These are phyloP conservation scores for Coluber constrictor DNA, from an alignment of 2,797 vertebrate genomes.

Conservation along the genomic window DNA sequence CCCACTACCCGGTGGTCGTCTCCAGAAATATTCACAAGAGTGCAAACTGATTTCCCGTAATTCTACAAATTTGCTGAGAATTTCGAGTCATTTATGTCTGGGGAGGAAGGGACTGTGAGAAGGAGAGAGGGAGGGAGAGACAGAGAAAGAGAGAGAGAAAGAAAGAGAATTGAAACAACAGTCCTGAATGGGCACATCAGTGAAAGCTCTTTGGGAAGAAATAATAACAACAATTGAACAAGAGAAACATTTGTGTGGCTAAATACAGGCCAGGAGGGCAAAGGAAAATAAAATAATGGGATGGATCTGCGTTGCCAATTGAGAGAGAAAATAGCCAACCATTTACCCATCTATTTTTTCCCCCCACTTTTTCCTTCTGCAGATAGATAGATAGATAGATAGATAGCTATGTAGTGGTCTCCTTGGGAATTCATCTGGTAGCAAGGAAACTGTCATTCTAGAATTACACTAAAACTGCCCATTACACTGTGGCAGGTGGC, in stretches of 20 bases:
- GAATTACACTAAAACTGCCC: conserved; percentile 18
- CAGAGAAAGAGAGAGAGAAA: background rate
- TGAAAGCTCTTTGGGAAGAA: background rate
- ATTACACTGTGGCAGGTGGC: background rate
- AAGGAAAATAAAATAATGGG: conserved; percentile 23
- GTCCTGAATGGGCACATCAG: background rate
- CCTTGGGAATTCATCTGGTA: background rate
- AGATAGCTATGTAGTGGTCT: background rate
- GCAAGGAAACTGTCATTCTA: background rate
- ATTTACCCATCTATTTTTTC: background rate
- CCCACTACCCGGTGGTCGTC: background rate
- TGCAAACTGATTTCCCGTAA: background rate
- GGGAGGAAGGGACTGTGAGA: background rate
- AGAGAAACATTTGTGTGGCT: conserved; percentile 31
- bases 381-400: background rate
- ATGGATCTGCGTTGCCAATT: background rate
- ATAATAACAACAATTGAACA: conserved; percentile 1
- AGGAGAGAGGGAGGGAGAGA: no score
- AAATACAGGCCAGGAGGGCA: conserved; percentile 49
- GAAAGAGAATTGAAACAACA: background rate
- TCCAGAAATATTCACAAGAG: background rate
- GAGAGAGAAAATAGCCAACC: conserved; percentile 10
- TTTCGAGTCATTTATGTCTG: background rate
- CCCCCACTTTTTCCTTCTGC: background rate
- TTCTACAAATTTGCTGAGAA: background rate